Evolutionary conservation across 2,113 vertebrate species (phyloP), one percentile per base, ranked within the genome.

Genomic region (Aplodontia rufa): DNA sequence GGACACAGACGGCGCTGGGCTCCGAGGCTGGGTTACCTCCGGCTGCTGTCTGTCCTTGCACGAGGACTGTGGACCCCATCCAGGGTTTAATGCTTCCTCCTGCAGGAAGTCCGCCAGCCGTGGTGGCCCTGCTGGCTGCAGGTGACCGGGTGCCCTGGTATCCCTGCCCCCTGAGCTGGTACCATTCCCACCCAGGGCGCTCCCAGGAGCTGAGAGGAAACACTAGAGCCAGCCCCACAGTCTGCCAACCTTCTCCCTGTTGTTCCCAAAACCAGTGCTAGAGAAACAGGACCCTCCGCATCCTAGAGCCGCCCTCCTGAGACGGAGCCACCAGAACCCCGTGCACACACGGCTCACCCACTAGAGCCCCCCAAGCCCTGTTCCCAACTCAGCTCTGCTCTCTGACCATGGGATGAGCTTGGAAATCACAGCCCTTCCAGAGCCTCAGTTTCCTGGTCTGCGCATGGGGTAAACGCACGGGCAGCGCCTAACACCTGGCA

Each of bases 261-360:
- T 55, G 3, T 37, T 53, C 68, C 53, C 88, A 40, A 40, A 76
- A 26, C 55, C 42, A 1, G 55, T n/a, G n/a, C 80, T 42, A n/a
- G 28, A 51, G 51, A 47, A 40, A 40, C 47, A 58, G 74, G 30
- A 28, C 49, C 22, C 32, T n/a, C 19, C 0, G 64, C 53, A 8
- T 35, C 91, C 6, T 45, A 83, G 66, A 53, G 20, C 42, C 60
- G 47, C 24, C 55, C 19, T 60, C 28, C 30, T n/a, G n/a, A n/a
- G n/a, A n/a, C 42, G 35, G 16, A 47, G 81, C 6, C 28, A 6
- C 55, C 53, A 32, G 12, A n/a, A 13, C 5, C 47, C 40, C 0
- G 0, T 16, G 8, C 37, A 13, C 32, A n/a, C 11, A 42, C 17
- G n/a, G 28, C 42, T 8, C 6, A 10, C 42, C 58, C 26, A 2